Evolutionary conservation across 2,113 vertebrate species (phyloP), one percentile per base, ranked within the genome.

Genomic region (Scortum barcoo): DNA sequence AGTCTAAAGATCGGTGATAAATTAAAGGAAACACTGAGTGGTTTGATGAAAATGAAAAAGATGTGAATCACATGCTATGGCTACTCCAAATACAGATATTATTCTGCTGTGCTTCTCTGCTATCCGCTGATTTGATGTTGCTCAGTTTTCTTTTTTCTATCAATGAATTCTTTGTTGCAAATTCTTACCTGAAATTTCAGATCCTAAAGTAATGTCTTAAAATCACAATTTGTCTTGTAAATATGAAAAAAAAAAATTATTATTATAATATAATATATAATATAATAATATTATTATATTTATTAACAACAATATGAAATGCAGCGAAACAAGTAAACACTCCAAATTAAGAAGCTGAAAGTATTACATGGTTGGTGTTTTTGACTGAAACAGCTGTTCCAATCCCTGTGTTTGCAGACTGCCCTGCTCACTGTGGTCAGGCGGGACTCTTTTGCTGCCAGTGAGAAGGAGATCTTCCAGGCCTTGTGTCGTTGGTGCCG

Each of bases 391-490:
- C 26, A 17, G 0, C 7, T 33, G 11, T 33, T 20, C 26, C 24
- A 14, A 7, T 2, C 1, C 13, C 3, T 80, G 9, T 70, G 22
- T 82, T 12, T 56, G 7, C 81, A 99, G 98, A 90, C 93, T 7
- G 98, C 98, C 46, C 95, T 99, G 86, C 90, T 99, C 74, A 98
- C 95, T 5, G 95, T 99, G 76, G 97, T 98, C 50, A 93, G 92
- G 58, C 95, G 98, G 73, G 97, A 99, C 94, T 99, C 98, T 0
- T 99, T 99, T 81, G 98, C 98, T 48, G 96, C 98, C 88, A 97
- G 95, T 0, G 98, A 99, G 91, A 97, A 97, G 88, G 98, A 99
- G 86, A 98, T 99, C 94, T 99, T 99, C 81, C 96, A 96, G 94
- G 98, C 98, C 0, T 91, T 99, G 92, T 95, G 97, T 81, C 97